A percentile compares a stretch with the other conserved stretches of the same genome.
phyloP scores from a whole-genome alignment of 2,888 invertebrate species.

The Rhogogaster chlorosoma region DNA sequence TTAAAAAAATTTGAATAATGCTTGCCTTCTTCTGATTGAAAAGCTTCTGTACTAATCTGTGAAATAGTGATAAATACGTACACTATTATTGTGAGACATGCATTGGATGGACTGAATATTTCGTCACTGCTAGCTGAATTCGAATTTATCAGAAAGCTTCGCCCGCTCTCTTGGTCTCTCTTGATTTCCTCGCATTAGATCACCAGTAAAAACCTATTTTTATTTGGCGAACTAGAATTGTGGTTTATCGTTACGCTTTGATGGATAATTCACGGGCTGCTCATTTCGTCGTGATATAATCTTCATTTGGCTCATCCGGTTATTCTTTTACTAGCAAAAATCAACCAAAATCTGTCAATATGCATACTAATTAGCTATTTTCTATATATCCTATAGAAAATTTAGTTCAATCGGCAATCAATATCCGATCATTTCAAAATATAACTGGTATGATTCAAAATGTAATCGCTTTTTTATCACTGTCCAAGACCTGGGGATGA shows the following conservation, averaged over 20 bases:
- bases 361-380: not conserved
- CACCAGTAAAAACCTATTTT: conserved; percentile 8
- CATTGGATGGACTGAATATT: not conserved
- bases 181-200: not conserved
- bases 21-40: too few species aligned
- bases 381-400: not conserved
- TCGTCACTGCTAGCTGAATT: not conserved
- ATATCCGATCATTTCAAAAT: not conserved
- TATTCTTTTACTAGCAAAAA: conserved; percentile 1
- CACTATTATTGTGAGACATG: too few species aligned
- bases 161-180: not conserved
- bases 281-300: conserved; percentile 10
- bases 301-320: conserved; percentile 10
- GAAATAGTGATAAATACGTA: too few species aligned
- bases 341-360: not conserved
- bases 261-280: conserved; percentile 19
- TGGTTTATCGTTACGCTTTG: conserved; percentile 14
- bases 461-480: not conserved
- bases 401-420: not conserved
- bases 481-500: not conserved
- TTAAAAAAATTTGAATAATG: too few species aligned
- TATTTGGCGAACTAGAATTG: not conserved
- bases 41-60: too few species aligned
- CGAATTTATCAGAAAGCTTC: too few species aligned
- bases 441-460: not conserved